These are phyloP conservation scores for Tipula confusa DNA, from an alignment of 2,888 invertebrate species.

Conservation along the genomic window DNA sequence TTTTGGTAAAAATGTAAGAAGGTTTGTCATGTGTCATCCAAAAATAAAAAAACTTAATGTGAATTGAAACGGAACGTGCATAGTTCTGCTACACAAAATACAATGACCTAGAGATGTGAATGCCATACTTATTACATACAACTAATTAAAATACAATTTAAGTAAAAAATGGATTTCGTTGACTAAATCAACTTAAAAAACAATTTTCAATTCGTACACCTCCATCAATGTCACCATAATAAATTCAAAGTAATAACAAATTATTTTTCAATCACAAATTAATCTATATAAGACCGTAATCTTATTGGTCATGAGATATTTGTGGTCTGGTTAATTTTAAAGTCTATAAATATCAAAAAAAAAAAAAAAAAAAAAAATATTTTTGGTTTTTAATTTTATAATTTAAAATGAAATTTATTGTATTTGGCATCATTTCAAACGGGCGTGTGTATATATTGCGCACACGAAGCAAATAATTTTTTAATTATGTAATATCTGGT, in stretches of 20 bases:
- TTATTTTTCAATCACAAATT: not conserved
- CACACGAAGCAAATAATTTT: not conserved
- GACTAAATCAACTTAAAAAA: not conserved
- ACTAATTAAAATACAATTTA: not conserved
- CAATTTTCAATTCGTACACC: not conserved
- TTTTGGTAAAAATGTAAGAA: too few species aligned
- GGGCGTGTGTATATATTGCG: not conserved
- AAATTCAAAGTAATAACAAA: not conserved
- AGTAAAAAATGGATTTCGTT: not conserved
- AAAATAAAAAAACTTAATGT: not conserved
- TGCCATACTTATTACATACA: not conserved
- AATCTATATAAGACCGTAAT: not conserved
- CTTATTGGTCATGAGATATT: not conserved
- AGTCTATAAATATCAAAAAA: not conserved
- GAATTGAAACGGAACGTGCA: not conserved
- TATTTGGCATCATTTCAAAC: not conserved
- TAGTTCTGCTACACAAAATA: not conserved
- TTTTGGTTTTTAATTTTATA: not conserved
- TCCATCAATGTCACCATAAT: not conserved
- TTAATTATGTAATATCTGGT: not conserved
- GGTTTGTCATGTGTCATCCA: too few species aligned
- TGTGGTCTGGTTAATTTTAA: not conserved
- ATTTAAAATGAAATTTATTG: not conserved
- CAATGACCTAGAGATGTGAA: not conserved
- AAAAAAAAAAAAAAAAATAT: not conserved